Percentiles rank a stretch among this genome's conserved stretches.
Conservation (phyloP, 2,888 invertebrate genomes). For the Lasius platythorax region DNA sequence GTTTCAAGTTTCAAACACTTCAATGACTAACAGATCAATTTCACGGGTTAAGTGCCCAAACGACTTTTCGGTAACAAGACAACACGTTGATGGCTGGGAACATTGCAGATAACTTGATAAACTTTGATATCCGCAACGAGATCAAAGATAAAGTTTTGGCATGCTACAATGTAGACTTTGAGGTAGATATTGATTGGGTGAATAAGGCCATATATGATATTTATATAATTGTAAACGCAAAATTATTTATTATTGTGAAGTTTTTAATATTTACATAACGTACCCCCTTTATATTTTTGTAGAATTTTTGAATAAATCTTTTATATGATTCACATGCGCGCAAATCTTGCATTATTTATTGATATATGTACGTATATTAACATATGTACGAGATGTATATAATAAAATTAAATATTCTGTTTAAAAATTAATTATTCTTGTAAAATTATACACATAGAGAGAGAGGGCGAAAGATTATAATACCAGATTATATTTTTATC, state of each 20-base stretch:
- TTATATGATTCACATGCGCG: not conserved
- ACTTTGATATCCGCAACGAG: conserved; percentile 25
- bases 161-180: conserved; percentile 15
- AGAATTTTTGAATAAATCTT: not conserved
- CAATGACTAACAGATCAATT: conserved; percentile 37
- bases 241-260: not conserved
- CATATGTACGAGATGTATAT: not conserved
- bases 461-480: not conserved
- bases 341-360: not conserved
- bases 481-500: conserved; percentile 30
- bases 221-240: not conserved
- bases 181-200: conserved; percentile 4
- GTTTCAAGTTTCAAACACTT: conserved; percentile 4
- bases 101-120: conserved; percentile 30
- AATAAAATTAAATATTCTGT: not conserved
- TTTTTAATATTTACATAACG: not conserved
- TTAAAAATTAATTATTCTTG: no score
- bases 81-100: not conserved
- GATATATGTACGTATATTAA: not conserved
- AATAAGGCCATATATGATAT: not conserved
- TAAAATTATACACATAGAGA: not conserved
- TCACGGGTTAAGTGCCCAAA: conserved; percentile 20
- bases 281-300: not conserved
- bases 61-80: conserved; percentile 45
- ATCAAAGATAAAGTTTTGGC: conserved; percentile 37